Evolutionary conservation across 2,797 vertebrate genomes (phyloP), one percentile per base, ranked within the genome.

Genomic region (Otolemur crassicaudatus): DNA sequence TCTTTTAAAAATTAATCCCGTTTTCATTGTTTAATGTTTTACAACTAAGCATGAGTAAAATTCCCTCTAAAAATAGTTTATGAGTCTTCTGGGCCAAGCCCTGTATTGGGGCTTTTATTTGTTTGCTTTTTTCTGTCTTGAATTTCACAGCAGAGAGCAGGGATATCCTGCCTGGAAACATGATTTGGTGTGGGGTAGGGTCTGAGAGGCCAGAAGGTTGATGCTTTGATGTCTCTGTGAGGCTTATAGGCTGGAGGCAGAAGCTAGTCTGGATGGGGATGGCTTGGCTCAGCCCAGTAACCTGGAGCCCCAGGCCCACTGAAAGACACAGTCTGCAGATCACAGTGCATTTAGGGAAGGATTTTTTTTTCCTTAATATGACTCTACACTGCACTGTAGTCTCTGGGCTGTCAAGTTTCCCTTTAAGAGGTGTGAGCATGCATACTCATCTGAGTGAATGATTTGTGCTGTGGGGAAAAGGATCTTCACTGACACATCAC

Each of bases 1-100:
- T 96, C 91, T 69, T 58, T 43, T 75, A 56, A 90, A 92, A 85
- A 40, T 75, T 23, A 90, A 89, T n/a, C 58, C 34, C 60, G n/a
- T 83, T 96, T 60, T 70, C 61, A 76, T 37, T 75, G 61, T 79
- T 70, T 65, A 58, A 70, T 4, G 73, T 82, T 75, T 93, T 56
- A 43, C 16, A 34, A 25, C 61, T 31, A 69, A 93, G 90, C 37
- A 61, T 25, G 65, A 73, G 40, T 27, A 46, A 40, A 87, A 82
- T 65, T 60, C 70, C 77, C 43, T 87, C n/a, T 46, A 67, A 43
- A 1, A 84, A 29, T 10, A 63, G 53, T 40, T 86, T 86, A 67
- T 31, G 31, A 76, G 46, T 79, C 27, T 27, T 17, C 23, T 3
- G 25, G 61, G 49, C 14, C 65, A 93, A 87, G 23, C 10, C 70